Evolutionary conservation across 1,140 invertebrate genomes (phyloP), one percentile per base, ranked within the genome.

Genomic region (Drosophila ironensis): DNA sequence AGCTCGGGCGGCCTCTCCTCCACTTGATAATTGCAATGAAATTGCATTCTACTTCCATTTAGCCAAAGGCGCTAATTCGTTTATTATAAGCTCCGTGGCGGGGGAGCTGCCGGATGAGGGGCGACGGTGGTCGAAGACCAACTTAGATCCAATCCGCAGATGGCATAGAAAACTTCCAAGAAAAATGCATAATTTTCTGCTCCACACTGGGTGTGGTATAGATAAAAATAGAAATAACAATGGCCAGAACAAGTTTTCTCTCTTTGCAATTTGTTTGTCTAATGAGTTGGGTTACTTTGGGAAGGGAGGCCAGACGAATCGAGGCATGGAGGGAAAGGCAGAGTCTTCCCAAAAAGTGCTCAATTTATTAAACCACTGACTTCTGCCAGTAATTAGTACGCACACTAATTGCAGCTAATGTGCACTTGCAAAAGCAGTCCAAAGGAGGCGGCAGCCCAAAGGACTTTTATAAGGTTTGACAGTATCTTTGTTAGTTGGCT

Each of bases 21-120:
- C 64, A 81, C 75, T 86, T 69, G 80, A 87, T 86, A 86, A 86
- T 87, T 86, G 80, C 80, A 86, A 87, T 86, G 84, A 86, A 86
- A 78, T 68, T 59, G 80, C 81, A 87, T 86, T 86, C 81, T 75
- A 72, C 61, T 69, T 56, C 60, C 67, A 86, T 86, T 80, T 87
- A 75, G 80, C 80, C 81, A 56, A 72, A 86, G 80, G 80, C 80
- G 80, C 80, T 86, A 86, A 86, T 86, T 86, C 75, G 67, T 86
- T 86, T 86, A 87, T 86, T 80, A 86, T 72, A 60, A 84, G 71
- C 60, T 46, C 19, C 7, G 22, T 22, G 4, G 25, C 9, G 3
- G 9, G 6, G 14, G 3, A 12, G 20, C 2, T 6, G 4, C 3
- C 5, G 19, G 22, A 22, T 38, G 35, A 22, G 25, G 16, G 41